These are phyloP conservation scores for Nycticryphes semicollaris DNA, from an alignment of 2,113 vertebrate species.

Conservation along the genomic window DNA sequence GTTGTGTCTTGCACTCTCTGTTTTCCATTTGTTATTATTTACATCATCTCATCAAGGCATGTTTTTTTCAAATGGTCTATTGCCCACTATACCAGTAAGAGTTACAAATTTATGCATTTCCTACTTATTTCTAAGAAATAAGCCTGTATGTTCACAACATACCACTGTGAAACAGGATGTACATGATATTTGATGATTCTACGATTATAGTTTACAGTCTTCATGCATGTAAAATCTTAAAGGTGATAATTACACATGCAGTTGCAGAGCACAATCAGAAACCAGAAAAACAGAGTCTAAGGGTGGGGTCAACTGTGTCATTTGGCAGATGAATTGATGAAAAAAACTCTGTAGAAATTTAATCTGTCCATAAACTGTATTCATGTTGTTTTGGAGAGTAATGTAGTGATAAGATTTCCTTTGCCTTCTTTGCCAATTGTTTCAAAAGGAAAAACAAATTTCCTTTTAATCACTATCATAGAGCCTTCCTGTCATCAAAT, in stretches of 20 bases:
- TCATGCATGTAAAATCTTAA: background rate
- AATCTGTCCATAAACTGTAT: background rate
- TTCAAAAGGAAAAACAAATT: constrained; percentile 13
- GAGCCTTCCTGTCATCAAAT: background rate
- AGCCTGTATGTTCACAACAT: background rate
- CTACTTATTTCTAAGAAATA: background rate
- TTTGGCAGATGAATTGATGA: background rate
- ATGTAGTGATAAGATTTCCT: background rate
- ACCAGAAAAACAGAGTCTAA: background rate
- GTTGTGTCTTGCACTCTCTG: background rate
- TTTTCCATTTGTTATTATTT: background rate
- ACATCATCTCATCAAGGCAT: background rate
- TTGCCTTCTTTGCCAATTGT: background rate
- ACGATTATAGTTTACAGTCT: background rate
- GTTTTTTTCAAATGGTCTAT: background rate
- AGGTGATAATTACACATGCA: background rate
- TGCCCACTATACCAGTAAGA: background rate
- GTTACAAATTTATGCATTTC: background rate
- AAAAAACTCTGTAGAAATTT: background rate
- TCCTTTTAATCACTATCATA: background rate
- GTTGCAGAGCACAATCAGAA: background rate
- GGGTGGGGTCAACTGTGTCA: background rate
- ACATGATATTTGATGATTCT: background rate
- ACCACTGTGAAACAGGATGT: background rate
- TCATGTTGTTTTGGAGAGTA: background rate